Conservation (phyloP, 2,888 invertebrate genomes). For the Plusia festucae region DNA sequence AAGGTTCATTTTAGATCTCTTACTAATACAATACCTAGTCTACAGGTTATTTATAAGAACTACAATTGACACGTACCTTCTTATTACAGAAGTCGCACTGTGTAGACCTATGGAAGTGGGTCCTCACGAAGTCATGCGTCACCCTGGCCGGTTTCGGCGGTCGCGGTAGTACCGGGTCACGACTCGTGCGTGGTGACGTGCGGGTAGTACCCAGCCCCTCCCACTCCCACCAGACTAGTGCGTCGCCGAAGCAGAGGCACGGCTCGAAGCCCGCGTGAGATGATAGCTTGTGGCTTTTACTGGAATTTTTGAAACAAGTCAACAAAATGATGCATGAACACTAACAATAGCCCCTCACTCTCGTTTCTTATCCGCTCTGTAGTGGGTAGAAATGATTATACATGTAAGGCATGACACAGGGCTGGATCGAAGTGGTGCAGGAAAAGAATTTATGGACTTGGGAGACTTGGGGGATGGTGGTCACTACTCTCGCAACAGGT, state of each 20-base stretch:
- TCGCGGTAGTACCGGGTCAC: slow-evolving; percentile 69
- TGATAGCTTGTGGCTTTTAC: slow-evolving; percentile 91
- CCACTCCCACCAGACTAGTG: slow-evolving; percentile 95
- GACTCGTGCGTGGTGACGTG: slow-evolving; percentile 72
- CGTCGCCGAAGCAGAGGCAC: slow-evolving; percentile 97
- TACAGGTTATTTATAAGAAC: no score
- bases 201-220: slow-evolving; percentile 79
- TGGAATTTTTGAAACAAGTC: slow-evolving; percentile 66
- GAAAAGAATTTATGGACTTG: no score
- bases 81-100: slow-evolving; percentile 98
- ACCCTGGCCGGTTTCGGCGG: slow-evolving; percentile 73
- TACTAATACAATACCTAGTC: no score
- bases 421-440: no score
- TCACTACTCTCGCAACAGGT: no score
- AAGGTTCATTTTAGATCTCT: no score
- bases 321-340: not conserved
- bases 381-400: no score
- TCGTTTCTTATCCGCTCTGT: no score
- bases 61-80: no score
- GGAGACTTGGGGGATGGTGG: no score
- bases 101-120: slow-evolving; percentile 96
- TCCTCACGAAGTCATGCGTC: slow-evolving; percentile 94
- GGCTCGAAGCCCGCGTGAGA: slow-evolving; percentile 97
- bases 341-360: no score
- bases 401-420: no score